Percentiles rank a stretch among this genome's conserved stretches.
Conservation (phyloP, 1,140 invertebrate species). For the Rhopalosiphum padi region DNA sequence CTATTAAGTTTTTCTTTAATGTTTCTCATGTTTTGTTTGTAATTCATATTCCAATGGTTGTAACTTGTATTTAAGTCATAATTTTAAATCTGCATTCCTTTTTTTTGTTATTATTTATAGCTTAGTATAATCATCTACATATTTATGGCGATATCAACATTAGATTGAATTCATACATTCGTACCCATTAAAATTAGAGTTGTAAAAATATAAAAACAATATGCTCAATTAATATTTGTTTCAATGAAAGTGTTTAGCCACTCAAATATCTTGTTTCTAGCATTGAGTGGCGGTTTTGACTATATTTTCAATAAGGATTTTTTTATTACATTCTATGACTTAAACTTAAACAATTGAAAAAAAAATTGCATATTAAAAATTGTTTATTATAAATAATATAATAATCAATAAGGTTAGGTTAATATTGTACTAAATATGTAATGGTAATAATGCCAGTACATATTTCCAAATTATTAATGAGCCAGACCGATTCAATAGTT, state of each 20-base stretch:
- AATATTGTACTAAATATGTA: not conserved
- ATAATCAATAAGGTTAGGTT: not conserved
- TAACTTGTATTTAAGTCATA: not conserved
- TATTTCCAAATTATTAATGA: not conserved
- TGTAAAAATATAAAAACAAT: not conserved
- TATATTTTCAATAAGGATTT: not conserved
- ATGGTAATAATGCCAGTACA: not conserved
- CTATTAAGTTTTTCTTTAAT: not conserved
- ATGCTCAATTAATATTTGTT: slow-evolving; percentile 3
- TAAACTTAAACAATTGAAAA: not conserved
- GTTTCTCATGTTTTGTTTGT: not conserved
- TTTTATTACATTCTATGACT: not conserved
- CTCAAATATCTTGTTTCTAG: not conserved
- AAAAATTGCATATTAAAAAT: too few species aligned
- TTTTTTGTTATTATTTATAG: not conserved
- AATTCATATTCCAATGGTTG: not conserved
- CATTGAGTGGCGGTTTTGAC: not conserved
- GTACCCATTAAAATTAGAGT: not conserved
- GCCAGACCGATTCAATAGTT: not conserved
- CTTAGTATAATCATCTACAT: not conserved
- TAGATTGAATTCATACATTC: not conserved
- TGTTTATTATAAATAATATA: not conserved
- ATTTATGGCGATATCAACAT: not conserved
- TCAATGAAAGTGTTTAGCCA: not conserved
- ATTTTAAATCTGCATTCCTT: not conserved